Conservation (phyloP, 2,113 vertebrate species). For the Pyxicephalus adspersus region DNA sequence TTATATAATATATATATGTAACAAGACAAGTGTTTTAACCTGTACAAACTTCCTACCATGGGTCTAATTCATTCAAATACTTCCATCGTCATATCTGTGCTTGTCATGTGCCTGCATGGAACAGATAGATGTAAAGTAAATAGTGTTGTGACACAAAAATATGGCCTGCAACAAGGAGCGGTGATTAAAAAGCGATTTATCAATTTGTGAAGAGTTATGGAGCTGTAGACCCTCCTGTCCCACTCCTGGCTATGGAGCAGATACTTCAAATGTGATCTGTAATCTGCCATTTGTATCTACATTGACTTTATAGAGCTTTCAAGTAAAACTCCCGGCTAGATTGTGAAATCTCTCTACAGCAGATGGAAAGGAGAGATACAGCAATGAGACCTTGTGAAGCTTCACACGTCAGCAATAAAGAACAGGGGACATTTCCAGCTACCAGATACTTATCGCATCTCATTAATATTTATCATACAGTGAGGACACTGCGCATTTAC, state of each 20-base stretch:
- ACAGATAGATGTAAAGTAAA: slow-evolving; percentile 60
- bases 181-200: slow-evolving; percentile 61
- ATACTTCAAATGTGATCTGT: slow-evolving; percentile 57
- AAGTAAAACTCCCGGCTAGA: slow-evolving; percentile 60
- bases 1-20: slow-evolving; percentile 6
- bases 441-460: slow-evolving; percentile 12
- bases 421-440: slow-evolving; percentile 39
- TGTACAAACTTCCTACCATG: slow-evolving; percentile 19
- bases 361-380: slow-evolving; percentile 55
- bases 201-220: slow-evolving; percentile 47
- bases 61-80: slow-evolving; percentile 42
- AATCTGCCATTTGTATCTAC: slow-evolving; percentile 57
- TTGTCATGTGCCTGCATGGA: slow-evolving; percentile 60
- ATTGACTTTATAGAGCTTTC: slow-evolving; percentile 60
- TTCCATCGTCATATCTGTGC: slow-evolving; percentile 45
- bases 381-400: slow-evolving; percentile 36
- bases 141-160: slow-evolving; percentile 57
- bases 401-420: slow-evolving; percentile 5
- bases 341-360: slow-evolving; percentile 31
- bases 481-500: neutral
- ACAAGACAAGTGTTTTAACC: slow-evolving; percentile 6
- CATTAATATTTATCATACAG: slow-evolving; percentile 41
- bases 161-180: slow-evolving; percentile 59
- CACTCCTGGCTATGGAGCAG: slow-evolving; percentile 50
- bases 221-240: slow-evolving; percentile 60